A percentile compares a stretch with the other conserved stretches of the same genome.
These are phyloP conservation scores for Cercocebus atys DNA, from an alignment of 2,113 vertebrate species.

Conservation along the genomic window DNA sequence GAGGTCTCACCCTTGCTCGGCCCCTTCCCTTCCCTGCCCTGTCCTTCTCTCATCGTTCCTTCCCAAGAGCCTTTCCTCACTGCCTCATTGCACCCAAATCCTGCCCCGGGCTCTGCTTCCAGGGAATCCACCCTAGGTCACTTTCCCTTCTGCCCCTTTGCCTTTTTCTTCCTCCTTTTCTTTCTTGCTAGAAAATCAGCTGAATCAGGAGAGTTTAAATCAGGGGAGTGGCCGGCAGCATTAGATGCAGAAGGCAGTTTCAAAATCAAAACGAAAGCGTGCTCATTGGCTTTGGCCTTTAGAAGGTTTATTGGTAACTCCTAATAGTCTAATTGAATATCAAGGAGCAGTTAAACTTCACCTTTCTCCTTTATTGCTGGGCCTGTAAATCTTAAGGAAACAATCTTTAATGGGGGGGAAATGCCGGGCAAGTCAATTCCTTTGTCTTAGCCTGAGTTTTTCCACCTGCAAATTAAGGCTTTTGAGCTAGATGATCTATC, in stretches of 20 bases:
- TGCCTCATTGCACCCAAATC: neutral
- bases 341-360: constrained; percentile 9
- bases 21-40: too few species aligned
- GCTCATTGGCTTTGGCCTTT: neutral
- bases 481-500: neutral
- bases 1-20: neutral
- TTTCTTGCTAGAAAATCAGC: neutral
- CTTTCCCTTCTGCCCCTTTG: neutral
- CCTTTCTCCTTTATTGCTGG: neutral
- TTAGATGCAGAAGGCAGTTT: neutral
- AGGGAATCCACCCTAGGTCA: neutral
- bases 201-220: neutral
- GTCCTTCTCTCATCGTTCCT: neutral
- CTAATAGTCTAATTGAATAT: neutral
- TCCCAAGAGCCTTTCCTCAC: neutral
- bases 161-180: neutral
- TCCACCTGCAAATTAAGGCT: neutral
- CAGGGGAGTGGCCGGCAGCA: neutral
- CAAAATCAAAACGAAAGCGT: neutral
- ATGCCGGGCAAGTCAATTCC: neutral
- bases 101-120: neutral
- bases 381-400: constrained; percentile 18
- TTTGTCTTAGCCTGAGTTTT: neutral
- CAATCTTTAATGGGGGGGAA: neutral
- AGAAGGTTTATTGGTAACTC: neutral